A percentile compares a stretch with the other conserved stretches of the same genome.
Evolutionary conservation across 2,113 vertebrate species (phyloP).

Genomic region (Cathartes aura): DNA sequence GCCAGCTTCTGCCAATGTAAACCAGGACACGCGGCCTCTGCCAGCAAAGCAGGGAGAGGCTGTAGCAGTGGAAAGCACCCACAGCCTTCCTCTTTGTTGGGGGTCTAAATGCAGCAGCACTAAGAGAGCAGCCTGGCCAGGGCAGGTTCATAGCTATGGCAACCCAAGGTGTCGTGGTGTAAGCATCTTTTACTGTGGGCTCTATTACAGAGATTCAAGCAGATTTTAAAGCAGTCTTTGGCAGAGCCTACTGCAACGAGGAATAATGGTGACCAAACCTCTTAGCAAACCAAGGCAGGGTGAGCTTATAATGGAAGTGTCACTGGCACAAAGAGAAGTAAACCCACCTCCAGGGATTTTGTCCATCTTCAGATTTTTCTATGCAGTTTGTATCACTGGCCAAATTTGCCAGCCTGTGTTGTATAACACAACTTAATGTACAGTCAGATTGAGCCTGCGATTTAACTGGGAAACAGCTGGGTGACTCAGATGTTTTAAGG

Average conservation of each 20-base stretch:
- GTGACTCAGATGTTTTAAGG: slow-evolving; percentile 48
- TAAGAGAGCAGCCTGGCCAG: neutral
- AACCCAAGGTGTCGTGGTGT: neutral
- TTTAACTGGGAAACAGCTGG: slow-evolving; percentile 38
- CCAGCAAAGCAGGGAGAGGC: slow-evolving; percentile 59
- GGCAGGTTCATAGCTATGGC: neutral
- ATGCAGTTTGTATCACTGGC: neutral
- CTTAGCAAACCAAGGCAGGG: neutral
- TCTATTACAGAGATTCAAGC: neutral
- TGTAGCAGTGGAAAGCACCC: slow-evolving; percentile 30
- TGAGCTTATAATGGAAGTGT: neutral
- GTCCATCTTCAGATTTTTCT: neutral
- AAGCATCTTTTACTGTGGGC: neutral
- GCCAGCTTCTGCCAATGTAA: slow-evolving; percentile 62
- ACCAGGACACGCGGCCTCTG: slow-evolving; percentile 53
- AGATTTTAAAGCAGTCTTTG: neutral
- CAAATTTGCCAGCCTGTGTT: neutral
- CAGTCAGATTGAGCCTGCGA: slow-evolving; percentile 13
- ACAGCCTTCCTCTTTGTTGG: slow-evolving; percentile 28
- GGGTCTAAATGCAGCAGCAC: slow-evolving; percentile 7
- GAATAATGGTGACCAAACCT: neutral
- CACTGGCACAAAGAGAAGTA: neutral
- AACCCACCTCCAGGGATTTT: neutral
- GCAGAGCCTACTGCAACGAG: neutral
- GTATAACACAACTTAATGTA: slow-evolving; percentile 7